Conservation (phyloP, 2,113 vertebrate species). For the Dasyornis broadbenti region DNA sequence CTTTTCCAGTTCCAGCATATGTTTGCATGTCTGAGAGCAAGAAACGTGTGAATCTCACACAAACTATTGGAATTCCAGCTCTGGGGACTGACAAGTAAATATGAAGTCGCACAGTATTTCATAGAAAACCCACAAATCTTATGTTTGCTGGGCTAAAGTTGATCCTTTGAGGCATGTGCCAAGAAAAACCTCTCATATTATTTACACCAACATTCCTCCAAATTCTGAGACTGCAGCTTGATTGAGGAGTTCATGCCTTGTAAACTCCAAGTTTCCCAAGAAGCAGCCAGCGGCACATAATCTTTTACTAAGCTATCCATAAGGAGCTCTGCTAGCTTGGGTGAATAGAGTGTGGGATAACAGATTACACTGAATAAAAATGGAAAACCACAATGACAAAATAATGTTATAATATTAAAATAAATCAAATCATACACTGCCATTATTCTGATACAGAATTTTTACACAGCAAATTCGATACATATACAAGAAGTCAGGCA, state of each 20-base stretch:
- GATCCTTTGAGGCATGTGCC: not conserved
- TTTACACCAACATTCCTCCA: not conserved
- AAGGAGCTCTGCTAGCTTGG: not conserved
- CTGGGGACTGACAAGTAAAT: slow-evolving; percentile 14
- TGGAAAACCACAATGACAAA: slow-evolving; percentile 60
- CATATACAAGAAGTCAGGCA: slow-evolving; percentile 63
- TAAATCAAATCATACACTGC: slow-evolving; percentile 68
- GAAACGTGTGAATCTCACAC: slow-evolving; percentile 49
- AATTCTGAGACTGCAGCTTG: not conserved
- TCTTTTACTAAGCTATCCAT: not conserved
- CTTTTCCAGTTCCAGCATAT: slow-evolving; percentile 11
- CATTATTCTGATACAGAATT: slow-evolving; percentile 83
- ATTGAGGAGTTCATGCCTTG: not conserved
- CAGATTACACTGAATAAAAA: slow-evolving; percentile 52
- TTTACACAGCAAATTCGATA: slow-evolving; percentile 68
- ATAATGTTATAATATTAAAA: slow-evolving; percentile 77
- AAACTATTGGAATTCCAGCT: slow-evolving; percentile 35
- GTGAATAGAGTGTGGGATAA: not conserved
- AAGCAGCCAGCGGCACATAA: not conserved
- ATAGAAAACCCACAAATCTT: slow-evolving; percentile 1
- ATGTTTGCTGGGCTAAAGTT: not conserved
- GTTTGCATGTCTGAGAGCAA: slow-evolving; percentile 37
- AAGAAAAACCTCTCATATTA: not conserved
- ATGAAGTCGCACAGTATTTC: not conserved
- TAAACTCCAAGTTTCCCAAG: not conserved